Base-by-base conservation (phyloP, 2,113 vertebrate genomes). In the Sardina pilchardus region DNA sequence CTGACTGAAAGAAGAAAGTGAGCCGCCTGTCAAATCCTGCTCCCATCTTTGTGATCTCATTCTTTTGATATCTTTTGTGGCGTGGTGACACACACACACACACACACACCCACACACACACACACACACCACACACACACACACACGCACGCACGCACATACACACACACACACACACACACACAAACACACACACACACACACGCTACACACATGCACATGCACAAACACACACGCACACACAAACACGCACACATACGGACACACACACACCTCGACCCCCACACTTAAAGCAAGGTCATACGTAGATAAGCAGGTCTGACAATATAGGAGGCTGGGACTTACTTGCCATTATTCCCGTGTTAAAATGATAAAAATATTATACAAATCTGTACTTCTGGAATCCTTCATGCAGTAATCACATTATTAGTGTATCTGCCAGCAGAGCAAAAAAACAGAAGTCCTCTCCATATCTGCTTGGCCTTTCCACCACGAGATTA, bases 41-140 rank as follows among this genome's bases (percentile, higher is more conserved):
- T 75, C 63, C 67, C 30, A 75, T 75, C 67, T 75, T 75, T 75
- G 67, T 75, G 67, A 34, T 75, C 67, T 75, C 26, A 36, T 75
- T 75, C 67, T 34, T 75, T 75, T 75, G 67, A 34, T 71, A 75
- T 75, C 14, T 75, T 34, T 36, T 30, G 26, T 14, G 26, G 67
- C 26, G 14, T 75, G 30, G 30, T 34, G 63, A 34, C 63, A 34
- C 63, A 67, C 24, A 71, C 24, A 71, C 63, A 30, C 63, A 34
- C 9, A 71, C n/a, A 30, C 63, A 71, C n/a, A 71, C 63, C 30
- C 63, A 71, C 63, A 10, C 9, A 8, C 63, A 10, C 63, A 71
- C 0, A 30, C 7, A 10, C n/a, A 71, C 63, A n/a, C 0, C n/a
- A 34, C 63, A 71, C 63, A 71, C 63, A 71, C 63, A 71, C 63